Evolutionary conservation across 2,888 invertebrate species (phyloP).

Genomic region (Machimus rusticus): DNA sequence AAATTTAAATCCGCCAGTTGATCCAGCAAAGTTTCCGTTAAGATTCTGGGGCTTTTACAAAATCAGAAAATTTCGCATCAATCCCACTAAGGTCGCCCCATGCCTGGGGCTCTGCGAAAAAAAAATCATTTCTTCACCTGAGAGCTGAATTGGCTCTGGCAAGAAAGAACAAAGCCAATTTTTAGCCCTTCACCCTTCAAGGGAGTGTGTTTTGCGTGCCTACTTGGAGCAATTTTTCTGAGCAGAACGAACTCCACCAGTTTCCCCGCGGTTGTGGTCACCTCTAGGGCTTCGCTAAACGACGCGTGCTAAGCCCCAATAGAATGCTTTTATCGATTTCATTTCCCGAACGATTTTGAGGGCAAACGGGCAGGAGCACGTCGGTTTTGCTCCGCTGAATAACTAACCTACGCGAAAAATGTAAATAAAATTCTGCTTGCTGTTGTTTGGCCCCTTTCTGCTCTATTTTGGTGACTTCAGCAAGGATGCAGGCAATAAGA

Average conservation of each 20-base stretch:
- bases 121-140: neutral
- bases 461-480: too few relatives aligned
- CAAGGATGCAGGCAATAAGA: too few relatives aligned
- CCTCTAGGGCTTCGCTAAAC: neutral
- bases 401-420: neutral
- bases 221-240: neutral
- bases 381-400: neutral
- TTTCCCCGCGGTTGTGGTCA: neutral
- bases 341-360: neutral
- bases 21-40: neutral
- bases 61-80: neutral
- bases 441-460: neutral
- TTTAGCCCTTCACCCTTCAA: neutral
- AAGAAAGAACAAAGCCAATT: neutral
- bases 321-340: neutral
- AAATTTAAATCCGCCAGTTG: neutral
- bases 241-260: neutral
- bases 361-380: too few relatives aligned
- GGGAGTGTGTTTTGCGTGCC: neutral
- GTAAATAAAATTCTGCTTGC: neutral
- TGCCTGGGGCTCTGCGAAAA: neutral
- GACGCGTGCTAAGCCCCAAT: neutral
- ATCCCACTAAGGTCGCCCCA: neutral
- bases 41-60: neutral
- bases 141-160: neutral